Evolutionary conservation across 2,888 invertebrate genomes (phyloP).

Genomic region (Gymnosoma rotundatum): DNA sequence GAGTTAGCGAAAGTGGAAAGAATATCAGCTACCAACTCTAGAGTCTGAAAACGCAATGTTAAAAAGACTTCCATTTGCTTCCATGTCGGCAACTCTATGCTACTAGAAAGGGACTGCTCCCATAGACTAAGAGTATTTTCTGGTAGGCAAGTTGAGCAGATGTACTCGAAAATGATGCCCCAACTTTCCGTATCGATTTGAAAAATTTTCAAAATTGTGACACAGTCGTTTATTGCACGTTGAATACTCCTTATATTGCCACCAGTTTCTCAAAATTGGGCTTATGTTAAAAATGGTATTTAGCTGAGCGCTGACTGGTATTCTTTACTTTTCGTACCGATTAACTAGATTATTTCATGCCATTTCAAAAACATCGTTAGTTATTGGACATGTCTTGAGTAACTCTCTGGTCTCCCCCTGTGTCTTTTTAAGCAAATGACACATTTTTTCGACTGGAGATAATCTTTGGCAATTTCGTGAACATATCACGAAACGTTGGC

Average conservation of each 20-base stretch:
- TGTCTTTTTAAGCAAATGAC: too few species aligned
- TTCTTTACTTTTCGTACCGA: slow-evolving; percentile 26
- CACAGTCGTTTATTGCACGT: slow-evolving; percentile 9
- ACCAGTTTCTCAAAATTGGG: slow-evolving; percentile 7
- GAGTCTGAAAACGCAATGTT: slow-evolving; percentile 6
- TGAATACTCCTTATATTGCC: not conserved
- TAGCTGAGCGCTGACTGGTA: slow-evolving; percentile 12
- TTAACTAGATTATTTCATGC: slow-evolving; percentile 9
- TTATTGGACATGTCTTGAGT: too few species aligned
- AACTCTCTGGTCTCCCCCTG: too few species aligned
- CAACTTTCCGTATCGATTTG: too few species aligned
- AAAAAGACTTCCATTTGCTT: slow-evolving; percentile 16
- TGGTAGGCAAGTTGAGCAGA: slow-evolving; percentile 22
- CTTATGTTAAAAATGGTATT: slow-evolving; percentile 19
- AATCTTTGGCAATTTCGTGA: too few species aligned
- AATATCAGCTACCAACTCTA: too few species aligned
- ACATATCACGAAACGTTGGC: too few species aligned
- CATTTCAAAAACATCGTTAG: not conserved
- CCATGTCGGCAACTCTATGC: slow-evolving; percentile 21
- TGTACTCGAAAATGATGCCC: too few species aligned
- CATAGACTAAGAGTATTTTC: slow-evolving; percentile 1
- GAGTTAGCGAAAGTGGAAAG: slow-evolving; percentile 1
- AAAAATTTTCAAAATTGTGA: too few species aligned
- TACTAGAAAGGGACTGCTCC: too few species aligned
- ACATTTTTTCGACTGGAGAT: too few species aligned